Percentiles rank a stretch among this genome's conserved stretches.
These are phyloP conservation scores for Melitaea cinxia DNA, from an alignment of 1,140 invertebrate species.

Conservation along the genomic window DNA sequence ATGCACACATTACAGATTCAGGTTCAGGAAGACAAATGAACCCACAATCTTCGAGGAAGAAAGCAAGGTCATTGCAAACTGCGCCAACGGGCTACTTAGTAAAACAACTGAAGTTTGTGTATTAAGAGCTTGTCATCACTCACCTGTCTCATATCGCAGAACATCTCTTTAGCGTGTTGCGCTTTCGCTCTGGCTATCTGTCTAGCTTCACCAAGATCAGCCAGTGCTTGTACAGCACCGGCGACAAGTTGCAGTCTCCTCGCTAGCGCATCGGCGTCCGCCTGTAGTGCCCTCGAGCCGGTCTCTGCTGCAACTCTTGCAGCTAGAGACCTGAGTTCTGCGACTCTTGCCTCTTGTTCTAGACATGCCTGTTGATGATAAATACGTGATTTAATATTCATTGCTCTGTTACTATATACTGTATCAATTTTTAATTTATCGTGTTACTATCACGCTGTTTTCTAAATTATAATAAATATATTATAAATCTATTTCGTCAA, in stretches of 20 bases:
- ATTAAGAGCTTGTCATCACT: background rate
- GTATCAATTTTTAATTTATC: too few relatives aligned
- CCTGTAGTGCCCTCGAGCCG: slow-evolving; percentile 86
- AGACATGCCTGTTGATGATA: slow-evolving; percentile 84
- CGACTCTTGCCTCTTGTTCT: slow-evolving; percentile 88
- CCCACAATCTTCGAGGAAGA: too few relatives aligned
- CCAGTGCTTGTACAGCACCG: slow-evolving; percentile 87
- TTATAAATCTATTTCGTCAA: too few relatives aligned
- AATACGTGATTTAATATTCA: background rate
- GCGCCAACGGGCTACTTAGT: too few relatives aligned
- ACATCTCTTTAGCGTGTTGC: slow-evolving; percentile 65
- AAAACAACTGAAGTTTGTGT: background rate
- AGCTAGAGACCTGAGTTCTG: slow-evolving; percentile 88
- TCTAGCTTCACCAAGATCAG: slow-evolving; percentile 87
- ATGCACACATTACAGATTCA: too few relatives aligned
- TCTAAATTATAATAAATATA: too few relatives aligned
- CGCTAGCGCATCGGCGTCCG: slow-evolving; percentile 90
- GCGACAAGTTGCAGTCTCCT: slow-evolving; percentile 88
- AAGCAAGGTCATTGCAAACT: too few relatives aligned
- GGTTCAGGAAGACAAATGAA: too few relatives aligned
- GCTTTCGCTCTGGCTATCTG: slow-evolving; percentile 67
- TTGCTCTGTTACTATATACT: too few relatives aligned
- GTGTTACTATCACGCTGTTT: too few relatives aligned
- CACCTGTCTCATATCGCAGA: slow-evolving; percentile 75
- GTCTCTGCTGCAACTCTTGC: slow-evolving; percentile 89